Evolutionary conservation across 2,797 vertebrate genomes (phyloP).

Genomic region (Morelia viridis): DNA sequence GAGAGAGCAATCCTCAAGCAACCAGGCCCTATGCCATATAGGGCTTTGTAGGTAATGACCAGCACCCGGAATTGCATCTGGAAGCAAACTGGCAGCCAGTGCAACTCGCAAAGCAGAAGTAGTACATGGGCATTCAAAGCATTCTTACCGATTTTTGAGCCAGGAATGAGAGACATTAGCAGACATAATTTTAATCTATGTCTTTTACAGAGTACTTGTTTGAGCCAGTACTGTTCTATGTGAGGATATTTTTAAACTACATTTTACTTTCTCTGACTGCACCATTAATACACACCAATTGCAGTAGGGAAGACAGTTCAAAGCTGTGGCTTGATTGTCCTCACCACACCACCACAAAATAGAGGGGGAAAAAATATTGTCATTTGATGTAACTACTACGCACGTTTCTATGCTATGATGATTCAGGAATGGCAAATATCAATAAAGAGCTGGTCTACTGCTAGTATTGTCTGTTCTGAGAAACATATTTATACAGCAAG

Average conservation of each 20-base stretch:
- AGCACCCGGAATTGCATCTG: neutral
- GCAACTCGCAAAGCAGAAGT: neutral
- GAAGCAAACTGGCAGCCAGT: neutral
- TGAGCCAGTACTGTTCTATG: neutral
- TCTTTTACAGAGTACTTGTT: neutral
- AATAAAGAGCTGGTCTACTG: neutral
- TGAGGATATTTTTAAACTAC: neutral
- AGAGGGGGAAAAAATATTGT: constrained; percentile 34
- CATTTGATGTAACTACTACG: neutral
- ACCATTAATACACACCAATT: constrained; percentile 17
- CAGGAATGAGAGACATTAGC: neutral
- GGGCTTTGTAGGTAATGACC: neutral
- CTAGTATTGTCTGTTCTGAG: constrained; percentile 6
- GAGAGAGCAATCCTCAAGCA: neutral
- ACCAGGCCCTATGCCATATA: neutral
- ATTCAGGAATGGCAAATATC: constrained; percentile 8
- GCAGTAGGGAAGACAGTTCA: constrained; percentile 18
- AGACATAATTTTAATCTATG: neutral
- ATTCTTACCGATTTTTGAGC: neutral
- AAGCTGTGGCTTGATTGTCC: constrained; percentile 12
- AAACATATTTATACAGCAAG: neutral
- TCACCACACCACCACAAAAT: constrained; percentile 33
- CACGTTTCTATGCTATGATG: neutral
- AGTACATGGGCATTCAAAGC: neutral
- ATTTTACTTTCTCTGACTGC: constrained; percentile 9